A percentile compares a stretch with the other conserved stretches of the same genome.
Conservation (phyloP, 2,797 vertebrate genomes). For the Alectoris magna region DNA sequence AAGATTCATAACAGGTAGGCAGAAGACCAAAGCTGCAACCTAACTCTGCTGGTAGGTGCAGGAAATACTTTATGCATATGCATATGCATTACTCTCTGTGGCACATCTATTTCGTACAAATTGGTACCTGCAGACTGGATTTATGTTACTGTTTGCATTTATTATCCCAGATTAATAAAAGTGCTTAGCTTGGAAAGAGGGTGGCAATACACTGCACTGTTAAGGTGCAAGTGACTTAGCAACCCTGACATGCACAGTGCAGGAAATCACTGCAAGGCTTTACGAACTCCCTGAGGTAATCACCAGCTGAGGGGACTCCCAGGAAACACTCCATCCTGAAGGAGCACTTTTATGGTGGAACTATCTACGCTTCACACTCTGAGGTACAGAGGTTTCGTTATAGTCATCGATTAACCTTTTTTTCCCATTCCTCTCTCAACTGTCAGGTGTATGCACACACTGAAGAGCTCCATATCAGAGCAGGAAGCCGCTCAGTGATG, state of each 20-base stretch:
- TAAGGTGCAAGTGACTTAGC: constrained; percentile 3
- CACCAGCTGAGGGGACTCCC: not conserved
- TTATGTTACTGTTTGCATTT: not conserved
- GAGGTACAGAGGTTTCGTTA: not conserved
- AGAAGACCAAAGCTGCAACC: constrained; percentile 11
- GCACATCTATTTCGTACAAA: not conserved
- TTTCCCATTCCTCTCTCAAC: not conserved
- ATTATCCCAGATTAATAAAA: constrained; percentile 5
- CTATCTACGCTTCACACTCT: not conserved
- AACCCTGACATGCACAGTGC: not conserved
- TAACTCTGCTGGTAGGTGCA: not conserved
- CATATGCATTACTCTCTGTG: not conserved
- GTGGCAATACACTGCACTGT: not conserved
- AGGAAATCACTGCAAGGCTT: not conserved
- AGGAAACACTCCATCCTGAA: not conserved
- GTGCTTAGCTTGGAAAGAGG: not conserved
- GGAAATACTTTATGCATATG: not conserved
- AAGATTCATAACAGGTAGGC: constrained; percentile 16
- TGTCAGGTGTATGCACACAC: not conserved
- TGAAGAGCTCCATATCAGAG: not conserved
- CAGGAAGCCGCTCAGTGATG: not conserved
- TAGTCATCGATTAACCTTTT: not conserved
- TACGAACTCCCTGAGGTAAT: not conserved
- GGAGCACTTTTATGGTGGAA: not conserved
- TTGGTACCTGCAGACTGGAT: not conserved